phyloP scores from a whole-genome alignment of 2,888 invertebrate species.

The Anthophora plumipes region DNA sequence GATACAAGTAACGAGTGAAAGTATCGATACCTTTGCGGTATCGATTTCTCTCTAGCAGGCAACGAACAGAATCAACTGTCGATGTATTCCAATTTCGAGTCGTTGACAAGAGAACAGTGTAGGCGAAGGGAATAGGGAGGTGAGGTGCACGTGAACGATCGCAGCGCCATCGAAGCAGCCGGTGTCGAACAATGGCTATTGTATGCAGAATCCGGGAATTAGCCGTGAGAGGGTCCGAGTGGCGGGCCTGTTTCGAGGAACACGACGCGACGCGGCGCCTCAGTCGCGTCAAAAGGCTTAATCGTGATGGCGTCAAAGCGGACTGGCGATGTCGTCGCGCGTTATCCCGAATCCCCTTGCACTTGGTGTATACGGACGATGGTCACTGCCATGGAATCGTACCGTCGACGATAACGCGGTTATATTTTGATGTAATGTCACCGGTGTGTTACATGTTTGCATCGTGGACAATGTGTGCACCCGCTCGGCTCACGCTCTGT shows the following conservation, averaged over 20 bases:
- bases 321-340: slow-evolving; percentile 35
- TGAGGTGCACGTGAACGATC: slow-evolving; percentile 23
- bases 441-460: slow-evolving; percentile 16
- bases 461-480: slow-evolving; percentile 32
- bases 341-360: slow-evolving; percentile 47
- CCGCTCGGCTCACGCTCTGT: slow-evolving; percentile 21
- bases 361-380: slow-evolving; percentile 30
- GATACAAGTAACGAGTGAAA: too few relatives aligned
- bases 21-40: too few relatives aligned
- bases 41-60: too few relatives aligned
- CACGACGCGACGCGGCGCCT: slow-evolving; percentile 37
- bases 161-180: slow-evolving; percentile 28
- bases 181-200: slow-evolving; percentile 49
- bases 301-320: slow-evolving; percentile 45
- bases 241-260: slow-evolving; percentile 50
- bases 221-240: slow-evolving; percentile 32
- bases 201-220: slow-evolving; percentile 54
- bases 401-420: slow-evolving; percentile 33
- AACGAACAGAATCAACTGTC: slow-evolving; percentile 45
- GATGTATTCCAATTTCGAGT: slow-evolving; percentile 40
- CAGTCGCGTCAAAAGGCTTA: slow-evolving; percentile 61
- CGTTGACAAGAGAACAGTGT: slow-evolving; percentile 12
- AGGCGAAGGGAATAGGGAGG: neutral
- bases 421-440: slow-evolving; percentile 65
- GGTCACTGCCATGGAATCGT: slow-evolving; percentile 61